Conservation (phyloP, 2,113 vertebrate species). For the Xenotilapia leptura region DNA sequence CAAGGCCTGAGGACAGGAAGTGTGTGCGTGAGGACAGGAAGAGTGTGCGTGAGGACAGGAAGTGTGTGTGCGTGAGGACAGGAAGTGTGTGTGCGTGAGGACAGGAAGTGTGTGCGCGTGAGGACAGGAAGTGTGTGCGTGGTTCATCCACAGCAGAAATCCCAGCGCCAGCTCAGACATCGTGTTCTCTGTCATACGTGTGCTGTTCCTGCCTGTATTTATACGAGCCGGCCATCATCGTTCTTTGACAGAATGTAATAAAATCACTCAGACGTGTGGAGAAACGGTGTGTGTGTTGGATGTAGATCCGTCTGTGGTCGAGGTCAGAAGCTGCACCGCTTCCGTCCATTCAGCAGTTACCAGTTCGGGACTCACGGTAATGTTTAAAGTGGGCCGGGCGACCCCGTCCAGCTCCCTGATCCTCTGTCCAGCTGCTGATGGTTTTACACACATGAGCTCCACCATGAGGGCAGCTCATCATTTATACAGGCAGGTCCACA, state of each 20-base stretch:
- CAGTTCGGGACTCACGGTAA: fast-evolving
- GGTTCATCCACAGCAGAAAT: not conserved
- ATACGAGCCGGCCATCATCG: not conserved
- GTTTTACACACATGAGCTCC: not conserved
- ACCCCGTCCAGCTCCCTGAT: not conserved
- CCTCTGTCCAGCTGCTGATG: not conserved
- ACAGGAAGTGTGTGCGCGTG: fast-evolving
- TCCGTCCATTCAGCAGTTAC: not conserved
- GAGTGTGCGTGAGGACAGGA: fast-evolving
- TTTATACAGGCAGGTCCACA: fast-evolving
- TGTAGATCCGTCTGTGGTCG: not conserved
- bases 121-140: fast-evolving
- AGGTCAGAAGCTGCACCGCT: not conserved
- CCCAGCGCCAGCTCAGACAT: not conserved
- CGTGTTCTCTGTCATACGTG: not conserved
- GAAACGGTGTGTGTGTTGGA: not conserved
- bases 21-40: fast-evolving
- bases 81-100: fast-evolving
- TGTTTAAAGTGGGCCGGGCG: not conserved
- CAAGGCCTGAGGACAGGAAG: not conserved
- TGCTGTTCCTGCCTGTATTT: not conserved
- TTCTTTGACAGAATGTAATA: not conserved
- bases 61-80: fast-evolving
- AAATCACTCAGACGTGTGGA: not conserved
- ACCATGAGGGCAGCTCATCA: not conserved